Evolutionary conservation across 2,888 invertebrate species (phyloP).

Genomic region (Platerodrilus igneus): DNA sequence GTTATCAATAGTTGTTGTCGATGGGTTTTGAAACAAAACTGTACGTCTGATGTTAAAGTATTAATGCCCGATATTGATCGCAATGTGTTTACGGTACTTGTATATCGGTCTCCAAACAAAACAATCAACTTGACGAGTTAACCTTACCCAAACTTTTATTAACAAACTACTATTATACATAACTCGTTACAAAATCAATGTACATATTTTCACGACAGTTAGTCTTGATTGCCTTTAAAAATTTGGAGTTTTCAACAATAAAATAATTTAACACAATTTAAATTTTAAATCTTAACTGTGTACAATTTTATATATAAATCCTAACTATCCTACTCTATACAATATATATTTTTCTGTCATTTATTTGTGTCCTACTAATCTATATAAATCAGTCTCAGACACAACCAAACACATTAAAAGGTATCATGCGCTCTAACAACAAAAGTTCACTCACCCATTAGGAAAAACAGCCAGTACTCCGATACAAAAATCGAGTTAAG

Average conservation of each 20-base stretch:
- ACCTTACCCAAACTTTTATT: slow-evolving; percentile 48
- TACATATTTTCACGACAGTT: too few species aligned
- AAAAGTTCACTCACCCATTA: slow-evolving; percentile 22
- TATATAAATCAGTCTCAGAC: slow-evolving; percentile 24
- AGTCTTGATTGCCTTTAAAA: too few species aligned
- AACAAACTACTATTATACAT: slow-evolving; percentile 50
- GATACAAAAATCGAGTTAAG: slow-evolving; percentile 7
- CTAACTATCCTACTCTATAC: slow-evolving; percentile 22
- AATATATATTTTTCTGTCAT: slow-evolving; percentile 12
- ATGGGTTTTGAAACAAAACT: too few species aligned
- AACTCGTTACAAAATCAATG: slow-evolving; percentile 39
- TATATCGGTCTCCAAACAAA: too few species aligned
- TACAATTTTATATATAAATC: slow-evolving; percentile 26
- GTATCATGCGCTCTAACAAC: slow-evolving; percentile 23
- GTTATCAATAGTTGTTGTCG: too few species aligned
- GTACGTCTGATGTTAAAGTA: too few species aligned
- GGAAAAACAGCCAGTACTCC: slow-evolving; percentile 13
- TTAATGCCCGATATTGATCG: too few species aligned
- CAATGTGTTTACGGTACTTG: too few species aligned
- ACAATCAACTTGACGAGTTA: too few species aligned
- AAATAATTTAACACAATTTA: too few species aligned
- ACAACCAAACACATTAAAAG: slow-evolving; percentile 23
- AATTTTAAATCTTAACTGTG: too few species aligned
- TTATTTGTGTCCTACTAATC: slow-evolving; percentile 21
- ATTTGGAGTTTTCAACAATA: too few species aligned